Base-by-base conservation (phyloP, 2,797 vertebrate species). In the Lutjanus argentimaculatus region DNA sequence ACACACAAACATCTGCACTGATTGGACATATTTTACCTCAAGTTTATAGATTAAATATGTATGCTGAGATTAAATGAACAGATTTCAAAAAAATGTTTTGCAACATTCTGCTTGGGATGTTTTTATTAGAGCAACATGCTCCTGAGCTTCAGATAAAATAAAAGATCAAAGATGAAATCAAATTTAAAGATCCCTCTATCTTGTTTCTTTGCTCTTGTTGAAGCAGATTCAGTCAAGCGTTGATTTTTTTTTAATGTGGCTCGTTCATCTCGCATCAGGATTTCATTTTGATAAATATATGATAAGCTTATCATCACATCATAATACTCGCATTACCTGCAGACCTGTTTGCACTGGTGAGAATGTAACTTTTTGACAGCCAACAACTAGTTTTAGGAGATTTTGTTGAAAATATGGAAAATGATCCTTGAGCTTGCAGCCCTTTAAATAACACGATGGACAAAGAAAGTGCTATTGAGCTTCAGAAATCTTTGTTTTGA, bases 291-390 rank as follows among this genome's bases (percentile, higher is more conserved):
- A 42, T 61, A 7, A 42, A 42, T 19, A 17, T 61, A 6, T 59
- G 15, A 19, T n/a, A 40, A 43, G 19, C 19, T 8, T 2, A 43
- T 62, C 59, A 1, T 15, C 59, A 45, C 59, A 21, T 13, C 61
- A 21, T 13, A 8, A 14, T 21, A 14, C 25, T 9, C 22, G 8
- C 25, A n/a, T n/a, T 21, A 43, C 59, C 59, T 45, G 59, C 19
- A 14, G 42, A 14, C 40, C 59, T 62, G 59, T 42, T 11, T 68
- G 73, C 57, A 46, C 48, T 13, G 40, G 22, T 69, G 58, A 69
- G 17, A 46, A 14, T n/a, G 58, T 12, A 17, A 42, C 11, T 16
- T 13, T 22, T n/a, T n/a, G 17, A 52, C 49, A 52, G 17, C 16
- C 8, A n/a, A 52, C 45, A 53, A 6, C n/a, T 55, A 16, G 16